Base-by-base conservation (phyloP, 2,888 invertebrate species). In the Tetranychus truncatus region DNA sequence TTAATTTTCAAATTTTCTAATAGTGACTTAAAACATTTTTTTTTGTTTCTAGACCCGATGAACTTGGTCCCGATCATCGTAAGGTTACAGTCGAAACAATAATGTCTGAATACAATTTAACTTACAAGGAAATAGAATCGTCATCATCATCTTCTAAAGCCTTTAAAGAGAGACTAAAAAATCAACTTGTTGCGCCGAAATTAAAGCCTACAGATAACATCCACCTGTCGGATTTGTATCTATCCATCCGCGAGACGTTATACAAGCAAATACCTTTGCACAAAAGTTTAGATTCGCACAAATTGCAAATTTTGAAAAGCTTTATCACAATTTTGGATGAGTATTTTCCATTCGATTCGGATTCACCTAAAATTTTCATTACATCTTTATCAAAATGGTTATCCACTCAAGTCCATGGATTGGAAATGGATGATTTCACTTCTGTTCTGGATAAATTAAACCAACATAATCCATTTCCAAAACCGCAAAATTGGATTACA, bases 191-290 rank as follows among this genome's bases (percentile, higher is more conserved):
- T 15, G 11, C 9, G 15, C 15, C 55, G 1, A 55, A 55, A 9
- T 55, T 55, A 15, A 15, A 55, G 9, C 15, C 55, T 15, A 55
- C 69, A 20, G 69, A 69, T 69, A 11, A n/a, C 20, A 11, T 69
- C 34, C 69, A 69, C 20, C 34, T 91, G 83, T 87, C 88, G 78
- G 97, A 97, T 84, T 83, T 97, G 76, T 92, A 94, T 83, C 90
- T 89, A 80, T 89, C 92, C 0, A 82, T 97, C n/a, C 87, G 88
- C 79, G 91, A 90, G 80, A 89, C 90, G 72, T 84, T 97, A 44
- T 87, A 87, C 78, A 90, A 91, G 79, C 97, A 97, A 85, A 87
- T 97, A 45, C 87, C 89, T 4, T 85, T 89, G 77, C 84, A 87
- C 67, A 87, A 88, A 81, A 81, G 82, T 21, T 88, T 97, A 72